Percentiles rank a stretch among this genome's conserved stretches.
Evolutionary conservation across 2,113 vertebrate species (phyloP).

Genomic region (Corynorhinus townsendii): DNA sequence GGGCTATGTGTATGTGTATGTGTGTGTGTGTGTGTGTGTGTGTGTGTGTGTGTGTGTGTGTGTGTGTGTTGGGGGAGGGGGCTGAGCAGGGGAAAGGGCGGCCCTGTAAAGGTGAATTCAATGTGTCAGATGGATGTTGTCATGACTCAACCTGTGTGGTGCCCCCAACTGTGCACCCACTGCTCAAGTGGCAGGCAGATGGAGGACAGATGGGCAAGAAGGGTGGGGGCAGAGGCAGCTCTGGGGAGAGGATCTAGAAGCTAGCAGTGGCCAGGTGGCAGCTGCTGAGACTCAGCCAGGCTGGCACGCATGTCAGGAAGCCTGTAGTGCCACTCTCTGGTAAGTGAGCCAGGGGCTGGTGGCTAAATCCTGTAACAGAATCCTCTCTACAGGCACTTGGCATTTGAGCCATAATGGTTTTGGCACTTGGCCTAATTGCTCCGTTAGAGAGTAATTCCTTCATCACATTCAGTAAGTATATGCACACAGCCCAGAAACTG

Average conservation of each 20-base stretch:
- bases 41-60: too few species aligned
- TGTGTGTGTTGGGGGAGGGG: too few species aligned
- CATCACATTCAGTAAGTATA: background rate
- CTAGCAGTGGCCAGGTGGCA: background rate
- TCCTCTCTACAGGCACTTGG: conserved; percentile 32
- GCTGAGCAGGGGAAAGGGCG: background rate
- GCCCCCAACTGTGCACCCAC: background rate
- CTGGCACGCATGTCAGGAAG: conserved; percentile 47
- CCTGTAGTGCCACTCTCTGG: conserved; percentile 60
- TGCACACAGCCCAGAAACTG: conserved; percentile 21
- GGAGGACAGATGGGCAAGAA: conserved; percentile 33
- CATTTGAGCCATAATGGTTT: conserved; percentile 17
- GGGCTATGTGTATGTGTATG: background rate
- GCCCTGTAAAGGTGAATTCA: background rate
- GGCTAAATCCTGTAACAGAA: conserved; percentile 37
- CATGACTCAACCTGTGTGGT: background rate
- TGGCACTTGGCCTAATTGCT: conserved; percentile 47
- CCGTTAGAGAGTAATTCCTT: conserved; percentile 41
- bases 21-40: too few species aligned
- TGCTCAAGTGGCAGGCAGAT: conserved; percentile 23
- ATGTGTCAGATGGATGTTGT: background rate
- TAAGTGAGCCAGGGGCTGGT: conserved; percentile 37
- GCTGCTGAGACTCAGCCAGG: background rate
- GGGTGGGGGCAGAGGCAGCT: background rate
- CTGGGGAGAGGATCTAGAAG: background rate